These are phyloP conservation scores for Hylomyscus alleni DNA, from an alignment of 2,797 vertebrate species.

Conservation along the genomic window DNA sequence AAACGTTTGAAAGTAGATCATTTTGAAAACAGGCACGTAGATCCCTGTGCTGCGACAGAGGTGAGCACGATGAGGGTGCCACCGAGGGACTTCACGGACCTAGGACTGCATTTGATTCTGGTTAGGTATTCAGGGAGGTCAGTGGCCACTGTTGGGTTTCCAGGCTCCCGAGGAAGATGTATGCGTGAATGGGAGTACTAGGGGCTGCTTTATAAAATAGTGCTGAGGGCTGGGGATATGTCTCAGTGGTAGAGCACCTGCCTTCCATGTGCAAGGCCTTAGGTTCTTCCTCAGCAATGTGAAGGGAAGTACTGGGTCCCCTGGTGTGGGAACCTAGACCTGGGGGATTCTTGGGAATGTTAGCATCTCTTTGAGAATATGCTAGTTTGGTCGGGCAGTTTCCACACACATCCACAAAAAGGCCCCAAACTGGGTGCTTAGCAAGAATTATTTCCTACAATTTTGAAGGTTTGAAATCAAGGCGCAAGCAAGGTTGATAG, in stretches of 20 bases:
- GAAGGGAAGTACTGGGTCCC: no score
- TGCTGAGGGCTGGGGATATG: neutral
- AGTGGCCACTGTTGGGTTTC: no score
- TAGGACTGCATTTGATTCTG: neutral
- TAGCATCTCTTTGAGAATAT: neutral
- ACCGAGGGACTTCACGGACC: neutral
- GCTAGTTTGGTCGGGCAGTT: no score
- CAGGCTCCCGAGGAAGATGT: rapidly evolving
- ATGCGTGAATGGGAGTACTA: rapidly evolving
- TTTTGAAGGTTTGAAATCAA: neutral
- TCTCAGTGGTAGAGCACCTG: neutral
- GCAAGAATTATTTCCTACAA: neutral
- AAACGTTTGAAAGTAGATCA: conserved; percentile 20
- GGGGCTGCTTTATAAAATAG: rapidly evolving
- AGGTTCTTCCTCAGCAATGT: neutral
- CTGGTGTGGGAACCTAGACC: neutral
- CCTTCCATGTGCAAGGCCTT: neutral
- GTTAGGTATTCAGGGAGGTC: neutral
- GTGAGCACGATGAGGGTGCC: neutral
- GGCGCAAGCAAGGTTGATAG: neutral
- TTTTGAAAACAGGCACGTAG: neutral
- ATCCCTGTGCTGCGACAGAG: neutral
- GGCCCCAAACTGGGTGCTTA: neutral
- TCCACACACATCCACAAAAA: neutral
- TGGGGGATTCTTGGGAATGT: neutral